Conservation (phyloP, 1,140 invertebrate genomes). For the Harpegnathos saltator region DNA sequence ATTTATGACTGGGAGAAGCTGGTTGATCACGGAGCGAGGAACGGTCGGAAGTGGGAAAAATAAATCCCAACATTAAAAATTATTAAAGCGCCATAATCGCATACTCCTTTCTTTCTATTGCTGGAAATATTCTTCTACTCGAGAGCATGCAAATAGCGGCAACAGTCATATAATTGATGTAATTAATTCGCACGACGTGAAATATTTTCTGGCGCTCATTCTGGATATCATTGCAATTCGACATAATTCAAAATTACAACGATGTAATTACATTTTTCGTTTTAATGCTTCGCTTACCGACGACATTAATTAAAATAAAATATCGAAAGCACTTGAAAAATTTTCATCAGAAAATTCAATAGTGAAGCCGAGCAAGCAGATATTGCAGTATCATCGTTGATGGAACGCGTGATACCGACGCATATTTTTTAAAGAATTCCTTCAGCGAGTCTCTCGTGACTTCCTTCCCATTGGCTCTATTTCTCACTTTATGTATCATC, state of each 20-base stretch:
- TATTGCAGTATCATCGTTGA: background rate
- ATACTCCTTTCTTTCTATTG: background rate
- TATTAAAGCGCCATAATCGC: constrained; percentile 10
- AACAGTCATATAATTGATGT: too few species aligned
- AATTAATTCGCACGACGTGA: background rate
- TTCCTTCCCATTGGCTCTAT: background rate
- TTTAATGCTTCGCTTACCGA: background rate
- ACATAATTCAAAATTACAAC: background rate
- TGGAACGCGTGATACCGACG: background rate
- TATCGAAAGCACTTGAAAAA: background rate
- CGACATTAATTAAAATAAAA: constrained; percentile 2
- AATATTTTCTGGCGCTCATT: background rate
- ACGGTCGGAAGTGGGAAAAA: constrained; percentile 20
- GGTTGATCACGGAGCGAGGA: constrained; percentile 30
- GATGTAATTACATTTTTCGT: background rate
- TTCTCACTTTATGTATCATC: background rate
- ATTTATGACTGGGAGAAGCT: constrained; percentile 75
- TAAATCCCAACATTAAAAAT: constrained; percentile 16
- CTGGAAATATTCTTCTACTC: background rate
- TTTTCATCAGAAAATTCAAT: background rate
- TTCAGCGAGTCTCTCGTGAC: background rate
- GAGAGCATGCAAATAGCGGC: background rate
- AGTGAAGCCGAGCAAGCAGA: background rate
- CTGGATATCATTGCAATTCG: background rate
- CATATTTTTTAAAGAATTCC: background rate